Evolutionary conservation across 92 coral and sea anemone species (phyloP).

Genomic region (Actinostola sp.): DNA sequence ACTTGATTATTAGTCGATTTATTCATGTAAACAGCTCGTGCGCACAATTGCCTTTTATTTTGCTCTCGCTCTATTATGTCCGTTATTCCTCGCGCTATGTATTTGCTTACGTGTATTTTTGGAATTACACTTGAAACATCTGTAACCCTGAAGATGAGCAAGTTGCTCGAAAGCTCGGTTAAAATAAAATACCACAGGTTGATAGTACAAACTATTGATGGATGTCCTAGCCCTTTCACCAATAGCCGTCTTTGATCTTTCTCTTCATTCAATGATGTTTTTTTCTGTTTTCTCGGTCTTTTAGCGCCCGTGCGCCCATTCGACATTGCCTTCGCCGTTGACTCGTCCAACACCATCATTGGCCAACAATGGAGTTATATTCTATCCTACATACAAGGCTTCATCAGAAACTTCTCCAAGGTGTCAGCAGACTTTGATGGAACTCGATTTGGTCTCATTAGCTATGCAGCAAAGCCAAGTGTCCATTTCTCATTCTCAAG

Average conservation of each 20-base stretch:
- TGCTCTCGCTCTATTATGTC: no score
- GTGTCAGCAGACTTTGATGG: conserved; percentile 63
- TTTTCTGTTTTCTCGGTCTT: neutral
- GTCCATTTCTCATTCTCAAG: conserved; percentile 54
- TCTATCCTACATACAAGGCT: conserved; percentile 39
- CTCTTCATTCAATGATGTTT: neutral
- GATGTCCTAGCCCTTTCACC: no score
- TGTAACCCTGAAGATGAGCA: no score
- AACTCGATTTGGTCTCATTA: conserved; percentile 66
- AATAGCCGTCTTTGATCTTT: neutral
- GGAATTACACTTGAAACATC: no score
- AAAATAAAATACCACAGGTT: no score
- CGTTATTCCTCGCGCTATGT: no score
- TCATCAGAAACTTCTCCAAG: conserved; percentile 48
- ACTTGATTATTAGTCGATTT: no score
- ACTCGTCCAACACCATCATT: conserved; percentile 67
- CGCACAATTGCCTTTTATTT: no score
- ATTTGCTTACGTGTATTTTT: no score
- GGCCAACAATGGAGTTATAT: conserved; percentile 58
- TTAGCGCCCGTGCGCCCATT: conserved; percentile 65
- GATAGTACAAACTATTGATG: no score
- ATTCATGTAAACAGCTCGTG: no score
- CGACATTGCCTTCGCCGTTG: conserved; percentile 74
- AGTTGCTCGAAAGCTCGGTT: no score
- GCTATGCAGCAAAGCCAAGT: conserved; percentile 56